These are phyloP conservation scores for Agriopis marginaria DNA, from an alignment of 2,888 invertebrate species.

Conservation along the genomic window DNA sequence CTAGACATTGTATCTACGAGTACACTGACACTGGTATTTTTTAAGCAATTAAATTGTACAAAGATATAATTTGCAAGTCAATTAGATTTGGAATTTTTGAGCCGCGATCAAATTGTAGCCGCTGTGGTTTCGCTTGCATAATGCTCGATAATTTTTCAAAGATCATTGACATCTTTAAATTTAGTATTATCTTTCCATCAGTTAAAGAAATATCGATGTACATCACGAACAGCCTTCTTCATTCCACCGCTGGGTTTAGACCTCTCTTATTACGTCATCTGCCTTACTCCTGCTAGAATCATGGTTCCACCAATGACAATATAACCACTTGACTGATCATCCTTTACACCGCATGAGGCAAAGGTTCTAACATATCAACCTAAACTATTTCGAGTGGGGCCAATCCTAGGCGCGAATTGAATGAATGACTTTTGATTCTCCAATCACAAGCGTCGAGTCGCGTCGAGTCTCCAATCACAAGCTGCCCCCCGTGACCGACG, in stretches of 20 bases:
- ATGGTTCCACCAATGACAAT: background rate
- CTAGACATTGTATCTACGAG: slow-evolving; percentile 25
- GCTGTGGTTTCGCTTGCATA: slow-evolving; percentile 3
- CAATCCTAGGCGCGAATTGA: too few species aligned
- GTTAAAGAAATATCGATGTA: background rate
- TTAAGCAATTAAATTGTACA: slow-evolving; percentile 36
- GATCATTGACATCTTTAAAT: slow-evolving; percentile 10
- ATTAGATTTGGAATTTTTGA: slow-evolving; percentile 19
- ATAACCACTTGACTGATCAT: too few species aligned
- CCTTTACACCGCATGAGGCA: too few species aligned
- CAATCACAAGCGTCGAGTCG: too few species aligned
- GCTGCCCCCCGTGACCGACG: too few species aligned
- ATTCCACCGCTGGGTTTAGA: background rate
- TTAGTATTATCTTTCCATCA: background rate
- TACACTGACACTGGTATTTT: slow-evolving; percentile 30
- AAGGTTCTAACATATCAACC: too few species aligned
- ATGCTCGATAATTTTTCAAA: background rate
- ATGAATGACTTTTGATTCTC: too few species aligned
- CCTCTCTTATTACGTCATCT: background rate
- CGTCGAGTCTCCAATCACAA: too few species aligned
- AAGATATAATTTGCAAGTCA: slow-evolving; percentile 32
- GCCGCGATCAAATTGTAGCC: slow-evolving; percentile 10
- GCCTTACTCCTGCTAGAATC: background rate
- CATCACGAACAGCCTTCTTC: background rate
- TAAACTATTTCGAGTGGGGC: too few species aligned